Percentiles rank a stretch among this genome's conserved stretches.
Evolutionary conservation across 2,888 invertebrate species (phyloP).

Genomic region (Carpatolechia fugitivella): DNA sequence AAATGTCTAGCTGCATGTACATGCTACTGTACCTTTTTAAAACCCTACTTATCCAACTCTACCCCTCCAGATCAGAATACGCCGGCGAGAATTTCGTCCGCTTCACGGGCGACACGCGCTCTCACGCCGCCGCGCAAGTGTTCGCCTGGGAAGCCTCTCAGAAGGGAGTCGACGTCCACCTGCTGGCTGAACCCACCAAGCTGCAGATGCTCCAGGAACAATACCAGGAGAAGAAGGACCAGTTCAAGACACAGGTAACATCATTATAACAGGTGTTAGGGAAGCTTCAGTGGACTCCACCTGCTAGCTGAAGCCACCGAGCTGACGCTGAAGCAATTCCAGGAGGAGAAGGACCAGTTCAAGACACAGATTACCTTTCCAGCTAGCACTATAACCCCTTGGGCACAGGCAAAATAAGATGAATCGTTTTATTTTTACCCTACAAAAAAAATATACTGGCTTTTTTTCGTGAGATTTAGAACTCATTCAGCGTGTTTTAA

Average conservation of each 20-base stretch:
- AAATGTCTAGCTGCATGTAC: too few relatives aligned
- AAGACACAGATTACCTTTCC: constrained; percentile 56
- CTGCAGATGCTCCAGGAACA: constrained; percentile 94
- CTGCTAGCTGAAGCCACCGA: too few relatives aligned
- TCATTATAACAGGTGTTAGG: too few relatives aligned
- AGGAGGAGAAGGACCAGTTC: constrained; percentile 92
- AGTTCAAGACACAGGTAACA: constrained; percentile 88
- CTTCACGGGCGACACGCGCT: constrained; percentile 94
- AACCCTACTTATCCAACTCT: too few relatives aligned
- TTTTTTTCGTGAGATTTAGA: too few relatives aligned
- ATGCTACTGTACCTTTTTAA: too few relatives aligned
- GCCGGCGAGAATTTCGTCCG: constrained; percentile 98
- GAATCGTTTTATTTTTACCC: too few relatives aligned
- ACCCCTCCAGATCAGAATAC: constrained; percentile 84
- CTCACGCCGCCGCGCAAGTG: constrained; percentile 93
- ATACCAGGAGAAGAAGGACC: constrained; percentile 93
- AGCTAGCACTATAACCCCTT: too few relatives aligned
- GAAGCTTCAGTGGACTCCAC: too few relatives aligned
- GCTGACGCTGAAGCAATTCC: constrained; percentile 92
- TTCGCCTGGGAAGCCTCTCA: constrained; percentile 99
- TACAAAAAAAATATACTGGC: too few relatives aligned
- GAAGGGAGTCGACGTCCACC: constrained; percentile 95
- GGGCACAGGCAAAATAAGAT: constrained; percentile 85
- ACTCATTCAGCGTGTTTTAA: too few relatives aligned
- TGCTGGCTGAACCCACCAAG: constrained; percentile 98